These are phyloP conservation scores for Ianthella basta DNA, from an alignment of 37 sponge, comb jelly and placozoan genomes.

Conservation along the genomic window DNA sequence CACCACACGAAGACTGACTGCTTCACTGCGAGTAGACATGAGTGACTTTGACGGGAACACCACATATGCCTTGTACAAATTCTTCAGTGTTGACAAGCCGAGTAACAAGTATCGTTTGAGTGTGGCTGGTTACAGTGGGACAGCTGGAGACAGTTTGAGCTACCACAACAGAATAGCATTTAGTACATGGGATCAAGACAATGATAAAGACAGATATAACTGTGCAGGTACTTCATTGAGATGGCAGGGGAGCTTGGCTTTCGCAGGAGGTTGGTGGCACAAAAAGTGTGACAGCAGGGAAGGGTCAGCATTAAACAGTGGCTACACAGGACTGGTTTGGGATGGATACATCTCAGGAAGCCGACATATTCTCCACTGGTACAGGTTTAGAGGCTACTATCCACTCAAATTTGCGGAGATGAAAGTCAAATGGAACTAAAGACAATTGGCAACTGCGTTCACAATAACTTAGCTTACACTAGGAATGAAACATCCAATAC, in stretches of 20 bases:
- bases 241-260: too few relatives aligned
- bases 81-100: background rate
- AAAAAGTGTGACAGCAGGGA: too few relatives aligned
- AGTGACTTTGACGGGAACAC: background rate
- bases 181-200: background rate
- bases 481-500: too few relatives aligned
- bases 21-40: background rate
- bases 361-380: too few relatives aligned
- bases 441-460: too few relatives aligned
- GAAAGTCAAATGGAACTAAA: background rate
- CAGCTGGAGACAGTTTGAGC: constrained; percentile 7
- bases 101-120: background rate
- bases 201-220: background rate
- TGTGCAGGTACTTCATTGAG: too few relatives aligned
- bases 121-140: constrained; percentile 3
- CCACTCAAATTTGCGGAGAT: background rate
- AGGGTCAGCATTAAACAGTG: too few relatives aligned
- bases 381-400: background rate
- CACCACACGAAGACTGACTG: background rate
- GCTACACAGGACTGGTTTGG: too few relatives aligned
- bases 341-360: too few relatives aligned
- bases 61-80: background rate
- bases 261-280: too few relatives aligned
- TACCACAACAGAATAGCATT: background rate
- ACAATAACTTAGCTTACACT: background rate